Conservation (phyloP, 1,140 invertebrate species). For the Calycopis cecrops region DNA sequence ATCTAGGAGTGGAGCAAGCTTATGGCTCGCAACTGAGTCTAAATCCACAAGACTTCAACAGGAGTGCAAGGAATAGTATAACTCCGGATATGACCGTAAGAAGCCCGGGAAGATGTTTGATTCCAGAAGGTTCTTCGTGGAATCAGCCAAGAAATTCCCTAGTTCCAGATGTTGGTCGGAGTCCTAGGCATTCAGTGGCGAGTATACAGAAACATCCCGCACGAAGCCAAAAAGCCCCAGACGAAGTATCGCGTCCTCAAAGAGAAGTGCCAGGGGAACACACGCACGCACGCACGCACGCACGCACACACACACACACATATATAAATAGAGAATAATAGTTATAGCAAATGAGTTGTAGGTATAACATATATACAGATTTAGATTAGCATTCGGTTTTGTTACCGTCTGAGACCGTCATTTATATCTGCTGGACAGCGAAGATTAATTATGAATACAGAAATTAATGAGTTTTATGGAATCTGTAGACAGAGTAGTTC, state of each 20-base stretch:
- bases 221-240: constrained; percentile 78
- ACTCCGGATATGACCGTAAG: constrained; percentile 73
- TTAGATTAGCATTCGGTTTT: no score
- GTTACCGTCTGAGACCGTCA: no score
- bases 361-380: no score
- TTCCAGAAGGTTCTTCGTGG: constrained; percentile 75
- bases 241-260: constrained; percentile 74
- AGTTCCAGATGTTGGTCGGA: constrained; percentile 68
- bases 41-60: constrained; percentile 76
- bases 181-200: constrained; percentile 77
- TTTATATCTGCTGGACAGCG: no score
- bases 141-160: constrained; percentile 67
- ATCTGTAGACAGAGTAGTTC: no score
- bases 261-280: constrained; percentile 71
- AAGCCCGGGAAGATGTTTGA: constrained; percentile 77
- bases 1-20: constrained; percentile 75
- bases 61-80: constrained; percentile 80
- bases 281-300: no score
- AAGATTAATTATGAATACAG: no score
- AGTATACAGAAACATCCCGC: constrained; percentile 68
- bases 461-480: no score
- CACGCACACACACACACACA: no score
- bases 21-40: constrained; percentile 75
- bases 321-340: no score
- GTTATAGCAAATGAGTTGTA: no score